Evolutionary conservation across 2,888 invertebrate species (phyloP), one percentile per base, ranked within the genome.

Genomic region (Neuroscelio doddi): DNA sequence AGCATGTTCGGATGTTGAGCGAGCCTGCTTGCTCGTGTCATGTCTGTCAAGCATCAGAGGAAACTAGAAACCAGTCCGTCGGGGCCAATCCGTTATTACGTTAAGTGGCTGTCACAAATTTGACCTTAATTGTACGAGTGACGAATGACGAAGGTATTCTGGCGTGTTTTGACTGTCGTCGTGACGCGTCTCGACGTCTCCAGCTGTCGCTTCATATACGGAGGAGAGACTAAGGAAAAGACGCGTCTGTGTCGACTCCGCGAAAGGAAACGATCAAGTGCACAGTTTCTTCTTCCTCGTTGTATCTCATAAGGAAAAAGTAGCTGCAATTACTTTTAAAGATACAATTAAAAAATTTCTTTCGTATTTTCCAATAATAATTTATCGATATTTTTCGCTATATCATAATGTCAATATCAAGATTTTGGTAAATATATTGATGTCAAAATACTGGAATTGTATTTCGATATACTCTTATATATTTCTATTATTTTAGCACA

Each of bases 101-200:
- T 73, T 80, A 77, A 80, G 79, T 79, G 80, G 77, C 77, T 79
- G 78, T 80, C 80, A 76, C 77, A 75, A 79, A 77, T 80, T 77
- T 74, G 77, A 77, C 76, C 77, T 76, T 80, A 80, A 80, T 80
- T 80, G 80, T 76, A 56, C 47, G 69, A 67, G 71, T 77, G 80
- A 80, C 74, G 76, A 80, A 78, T 77, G 78, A 74, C 73, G 70
- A 36, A 56, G 32, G 56, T 47, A 56, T 47, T 56, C 34, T 26
- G 52, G 42, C 36, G 32, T 39, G 42, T 39, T 50, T 50, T 38
- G 53, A 53, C 53, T 53, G 34, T 45, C 42, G 56, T 39, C 47
- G 27, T 30, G 47, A 56, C 32, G 47, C 47, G 47, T 24, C 47
- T 41, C 26, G 27, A 32, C 41, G 42, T 21, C 21, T 38, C 46